phyloP scores from a whole-genome alignment of 1,140 invertebrate genomes.

The Eufriesea mexicana region DNA sequence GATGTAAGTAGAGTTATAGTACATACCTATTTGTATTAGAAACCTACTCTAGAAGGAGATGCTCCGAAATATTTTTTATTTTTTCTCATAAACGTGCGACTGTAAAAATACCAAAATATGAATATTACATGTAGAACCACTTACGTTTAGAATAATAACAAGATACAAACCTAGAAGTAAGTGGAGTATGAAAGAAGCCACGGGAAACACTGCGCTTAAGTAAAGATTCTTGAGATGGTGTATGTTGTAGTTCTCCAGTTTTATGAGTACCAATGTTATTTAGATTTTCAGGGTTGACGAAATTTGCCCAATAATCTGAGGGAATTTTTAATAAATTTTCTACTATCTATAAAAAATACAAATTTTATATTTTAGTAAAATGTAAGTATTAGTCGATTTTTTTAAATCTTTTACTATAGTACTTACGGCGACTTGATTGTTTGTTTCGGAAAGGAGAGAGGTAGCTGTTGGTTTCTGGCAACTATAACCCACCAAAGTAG shows the following conservation, averaged over 20 bases:
- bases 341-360: constrained; percentile 83
- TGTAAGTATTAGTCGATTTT: neutral
- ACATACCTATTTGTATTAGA: constrained; percentile 59
- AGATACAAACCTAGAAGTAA: constrained; percentile 70
- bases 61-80: constrained; percentile 81
- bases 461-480: constrained; percentile 85
- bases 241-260: constrained; percentile 80
- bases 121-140: neutral
- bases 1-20: constrained; percentile 31
- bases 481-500: constrained; percentile 92
- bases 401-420: neutral
- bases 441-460: constrained; percentile 86
- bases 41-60: constrained; percentile 75
- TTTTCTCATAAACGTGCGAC: constrained; percentile 76
- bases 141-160: neutral
- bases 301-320: constrained; percentile 86
- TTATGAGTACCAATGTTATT: constrained; percentile 73
- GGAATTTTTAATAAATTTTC: constrained; percentile 86
- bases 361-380: neutral
- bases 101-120: constrained; percentile 49
- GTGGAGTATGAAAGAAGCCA: constrained; percentile 79
- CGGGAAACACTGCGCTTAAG: constrained; percentile 79
- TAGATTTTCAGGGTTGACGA: constrained; percentile 80
- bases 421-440: constrained; percentile 84
- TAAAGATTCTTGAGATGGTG: constrained; percentile 83